A percentile compares a stretch with the other conserved stretches of the same genome.
phyloP scores from a whole-genome alignment of 2,888 invertebrate species.

The Papilio protenor region DNA sequence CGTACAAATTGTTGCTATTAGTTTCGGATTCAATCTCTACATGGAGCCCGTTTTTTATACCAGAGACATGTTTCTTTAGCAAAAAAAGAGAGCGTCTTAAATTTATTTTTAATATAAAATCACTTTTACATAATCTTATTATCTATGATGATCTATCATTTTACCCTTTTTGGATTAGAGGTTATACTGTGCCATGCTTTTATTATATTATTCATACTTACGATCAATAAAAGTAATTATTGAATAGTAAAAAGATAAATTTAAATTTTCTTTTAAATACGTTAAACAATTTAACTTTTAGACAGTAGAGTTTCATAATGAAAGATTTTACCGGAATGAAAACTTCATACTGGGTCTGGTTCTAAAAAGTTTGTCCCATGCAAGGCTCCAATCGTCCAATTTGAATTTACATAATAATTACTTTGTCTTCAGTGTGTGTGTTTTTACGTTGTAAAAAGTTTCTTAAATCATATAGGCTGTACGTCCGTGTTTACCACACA shows the following conservation, averaged over 20 bases:
- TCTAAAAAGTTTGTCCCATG: constrained; percentile 19
- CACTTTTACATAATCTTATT: constrained; percentile 61
- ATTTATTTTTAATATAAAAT: constrained; percentile 67
- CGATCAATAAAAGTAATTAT: not conserved
- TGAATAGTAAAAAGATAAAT: not conserved
- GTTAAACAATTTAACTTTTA: not conserved
- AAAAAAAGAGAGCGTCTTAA: constrained; percentile 56
- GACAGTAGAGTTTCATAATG: not conserved
- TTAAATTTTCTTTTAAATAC: not conserved
- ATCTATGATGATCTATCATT: constrained; percentile 56
- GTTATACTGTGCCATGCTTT: constrained; percentile 9
- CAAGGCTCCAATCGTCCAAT: constrained; percentile 27
- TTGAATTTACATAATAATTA: constrained; percentile 45
- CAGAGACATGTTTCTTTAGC: constrained; percentile 62
- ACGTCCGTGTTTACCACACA: constrained; percentile 69
- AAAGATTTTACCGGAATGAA: not conserved
- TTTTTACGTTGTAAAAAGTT: constrained; percentile 60
- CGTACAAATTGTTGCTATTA: constrained; percentile 71
- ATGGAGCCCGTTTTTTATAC: constrained; percentile 60
- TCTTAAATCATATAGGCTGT: constrained; percentile 63
- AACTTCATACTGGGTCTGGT: not conserved
- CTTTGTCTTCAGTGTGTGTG: constrained; percentile 63
- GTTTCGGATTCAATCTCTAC: constrained; percentile 73
- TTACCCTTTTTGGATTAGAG: constrained; percentile 47
- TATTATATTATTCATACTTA: constrained; percentile 1